Base-by-base conservation (phyloP, 2,888 invertebrate genomes). In the Carpatolechia fugitivella region DNA sequence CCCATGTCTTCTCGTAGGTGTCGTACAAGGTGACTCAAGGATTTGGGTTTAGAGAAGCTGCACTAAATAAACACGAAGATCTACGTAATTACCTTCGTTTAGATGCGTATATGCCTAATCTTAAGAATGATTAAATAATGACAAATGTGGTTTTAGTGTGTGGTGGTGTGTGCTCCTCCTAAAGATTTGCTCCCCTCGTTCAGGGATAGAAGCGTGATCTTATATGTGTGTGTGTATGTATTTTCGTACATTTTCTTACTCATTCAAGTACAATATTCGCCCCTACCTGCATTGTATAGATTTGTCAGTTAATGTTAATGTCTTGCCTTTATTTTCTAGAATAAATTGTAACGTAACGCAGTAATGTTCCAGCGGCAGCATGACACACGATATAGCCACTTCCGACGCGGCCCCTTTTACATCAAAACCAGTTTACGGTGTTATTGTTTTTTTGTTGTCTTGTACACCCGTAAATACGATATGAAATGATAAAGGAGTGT, bases 271-370 rank as follows among this genome's bases (percentile, higher is more conserved):
- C n/a, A 33, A 33, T 41, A 57, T 58, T 57, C 56, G 54, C 46
- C 44, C 16, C 44, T 49, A 50, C 56, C 48, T 54, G 40, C 52
- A 52, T 54, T n/a, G n/a, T n/a, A n/a, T n/a, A n/a, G 56, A 54
- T 56, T 60, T 52, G 54, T 57, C 60, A 54, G 56, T n/a, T n/a
- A n/a, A n/a, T 41, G 51, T 52, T 52, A 56, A 54, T 54, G 52
- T 55, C 46, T 35, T 33, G 46, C 38, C n/a, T 24, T 31, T 33
- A 36, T 51, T 46, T 40, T 40, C 31, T 49, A n/a, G 18, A 47
- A 49, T 18, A 13, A 52, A 57, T 54, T 48, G 47, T 55, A 47
- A 55, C 54, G 57, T 13, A 24, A 33, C 4, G 7, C 35, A 3
- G 30, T 55, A 44, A 44, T 55, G 49, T 56, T 49, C 44, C 31